Base-by-base conservation (phyloP, 2,888 invertebrate genomes). In the Cosmorhoe ocellata region DNA sequence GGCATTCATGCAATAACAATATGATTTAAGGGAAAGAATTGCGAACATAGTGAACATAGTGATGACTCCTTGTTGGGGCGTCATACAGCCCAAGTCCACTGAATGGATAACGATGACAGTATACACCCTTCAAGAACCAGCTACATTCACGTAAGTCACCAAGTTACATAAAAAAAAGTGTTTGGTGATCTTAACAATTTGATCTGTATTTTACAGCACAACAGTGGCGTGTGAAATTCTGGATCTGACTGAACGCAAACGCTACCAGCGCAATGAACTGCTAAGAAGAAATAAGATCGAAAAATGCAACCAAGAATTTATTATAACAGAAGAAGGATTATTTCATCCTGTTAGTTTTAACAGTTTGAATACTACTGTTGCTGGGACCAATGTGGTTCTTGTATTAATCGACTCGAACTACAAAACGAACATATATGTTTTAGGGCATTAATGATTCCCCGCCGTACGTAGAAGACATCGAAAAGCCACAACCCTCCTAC, bases 31-130 rank as follows among this genome's bases (percentile, higher is more conserved):
- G n/a, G 90, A 90, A 61, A 74, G 88, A 59, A 83, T 90, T 41
- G 79, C 85, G 7, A 90, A 88, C 43, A 81, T 90, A 43, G 66
- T 87, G 4, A 89, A 87, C 56, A 71, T 90, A 39, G 86, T 86
- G 11, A 88, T 90, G 86, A 89, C 87, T 5, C 90, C 90, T 0
- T 89, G 88, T 63, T 89, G 88, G 88, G 89, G 90, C 1, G 81
- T 87, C 0, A 74, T 90, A 22, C 81, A 81, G 43, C 85, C 90
- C 0, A 83, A 78, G 45, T 59, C 63, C 30, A 66, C 71, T 1
- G 84, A 86, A 59, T 90, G 90, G 90, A 86, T 90, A 34, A 90
- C 90, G 0, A 84, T 90, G 80, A 87, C 88, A 1, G 81, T 88
- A 9, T 89, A 88, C 52, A 81, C 89, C 0, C 65, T 90, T 12